phyloP scores from a whole-genome alignment of 1,140 invertebrate species.

The Drosophila murphyi region DNA sequence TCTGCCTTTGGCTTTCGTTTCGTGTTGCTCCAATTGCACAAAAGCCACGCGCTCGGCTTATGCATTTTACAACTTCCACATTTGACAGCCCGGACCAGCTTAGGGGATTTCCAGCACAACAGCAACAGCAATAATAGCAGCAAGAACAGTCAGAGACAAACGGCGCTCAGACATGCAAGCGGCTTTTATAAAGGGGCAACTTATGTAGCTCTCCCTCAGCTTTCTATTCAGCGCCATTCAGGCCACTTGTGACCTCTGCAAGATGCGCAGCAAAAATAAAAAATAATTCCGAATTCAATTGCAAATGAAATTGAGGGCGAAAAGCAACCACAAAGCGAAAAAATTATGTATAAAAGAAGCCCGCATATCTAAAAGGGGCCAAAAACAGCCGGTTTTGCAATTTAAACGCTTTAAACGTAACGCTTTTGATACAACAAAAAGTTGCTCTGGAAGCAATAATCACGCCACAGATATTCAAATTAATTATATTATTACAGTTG shows the following conservation, averaged over 20 bases:
- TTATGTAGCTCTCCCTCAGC: not conserved
- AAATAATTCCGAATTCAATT: constrained; percentile 83
- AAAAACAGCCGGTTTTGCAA: constrained; percentile 60
- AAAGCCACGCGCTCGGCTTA: constrained; percentile 74
- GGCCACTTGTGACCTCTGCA: constrained; percentile 74
- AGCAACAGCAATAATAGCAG: constrained; percentile 28
- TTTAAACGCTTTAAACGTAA: constrained; percentile 59
- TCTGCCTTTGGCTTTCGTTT: constrained; percentile 22
- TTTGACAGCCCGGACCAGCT: constrained; percentile 64
- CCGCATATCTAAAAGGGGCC: constrained; percentile 53
- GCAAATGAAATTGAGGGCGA: constrained; percentile 81
- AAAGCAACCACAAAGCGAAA: constrained; percentile 28
- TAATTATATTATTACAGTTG: too few species aligned
- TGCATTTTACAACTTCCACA: constrained; percentile 79
- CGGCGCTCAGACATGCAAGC: constrained; percentile 78
- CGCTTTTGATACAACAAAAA: not conserved
- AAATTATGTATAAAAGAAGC: constrained; percentile 28
- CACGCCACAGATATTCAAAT: not conserved
- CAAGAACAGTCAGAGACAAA: constrained; percentile 57
- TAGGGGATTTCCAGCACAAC: constrained; percentile 53
- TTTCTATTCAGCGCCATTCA: constrained; percentile 58
- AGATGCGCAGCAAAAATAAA: constrained; percentile 76
- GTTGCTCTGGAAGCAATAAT: not conserved
- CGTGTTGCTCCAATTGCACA: constrained; percentile 75
- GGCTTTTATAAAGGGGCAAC: constrained; percentile 46